These are phyloP conservation scores for Lucilia cuprina DNA, from an alignment of 1,140 invertebrate genomes.

Conservation along the genomic window DNA sequence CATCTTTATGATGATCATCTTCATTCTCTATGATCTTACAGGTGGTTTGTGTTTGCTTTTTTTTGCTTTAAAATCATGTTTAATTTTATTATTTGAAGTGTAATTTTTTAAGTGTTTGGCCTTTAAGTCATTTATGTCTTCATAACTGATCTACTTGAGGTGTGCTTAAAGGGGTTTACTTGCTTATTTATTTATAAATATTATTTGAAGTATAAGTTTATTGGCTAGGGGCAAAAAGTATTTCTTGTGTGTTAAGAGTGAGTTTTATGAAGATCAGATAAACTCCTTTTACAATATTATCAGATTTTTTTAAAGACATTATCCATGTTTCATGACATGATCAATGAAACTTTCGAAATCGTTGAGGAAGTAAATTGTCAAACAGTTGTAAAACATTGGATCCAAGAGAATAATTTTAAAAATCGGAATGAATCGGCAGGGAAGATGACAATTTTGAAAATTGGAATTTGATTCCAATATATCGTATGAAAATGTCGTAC, in stretches of 20 bases:
- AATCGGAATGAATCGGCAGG: no score
- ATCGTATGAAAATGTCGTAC: no score
- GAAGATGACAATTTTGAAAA: no score
- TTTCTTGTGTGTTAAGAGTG: neutral
- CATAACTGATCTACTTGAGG: constrained; percentile 10
- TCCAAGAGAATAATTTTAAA: no score
- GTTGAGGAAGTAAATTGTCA: no score
- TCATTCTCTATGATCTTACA: neutral
- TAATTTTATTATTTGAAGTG: neutral
- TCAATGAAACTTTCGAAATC: no score
- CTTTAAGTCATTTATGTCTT: constrained; percentile 11
- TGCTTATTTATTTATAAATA: neutral
- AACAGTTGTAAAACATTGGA: no score
- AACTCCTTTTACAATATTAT: no score
- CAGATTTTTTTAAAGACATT: no score
- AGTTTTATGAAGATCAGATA: no score
- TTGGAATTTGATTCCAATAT: no score
- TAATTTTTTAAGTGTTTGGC: constrained; percentile 7
- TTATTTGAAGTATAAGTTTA: neutral
- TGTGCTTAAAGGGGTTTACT: neutral
- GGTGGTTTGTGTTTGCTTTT: neutral
- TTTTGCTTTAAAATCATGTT: neutral
- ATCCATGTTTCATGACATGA: no score
- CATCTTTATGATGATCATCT: neutral
- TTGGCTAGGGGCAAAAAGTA: neutral